A percentile compares a stretch with the other conserved stretches of the same genome.
Conservation (phyloP, 2,888 invertebrate genomes). For the Agrochola lota region DNA sequence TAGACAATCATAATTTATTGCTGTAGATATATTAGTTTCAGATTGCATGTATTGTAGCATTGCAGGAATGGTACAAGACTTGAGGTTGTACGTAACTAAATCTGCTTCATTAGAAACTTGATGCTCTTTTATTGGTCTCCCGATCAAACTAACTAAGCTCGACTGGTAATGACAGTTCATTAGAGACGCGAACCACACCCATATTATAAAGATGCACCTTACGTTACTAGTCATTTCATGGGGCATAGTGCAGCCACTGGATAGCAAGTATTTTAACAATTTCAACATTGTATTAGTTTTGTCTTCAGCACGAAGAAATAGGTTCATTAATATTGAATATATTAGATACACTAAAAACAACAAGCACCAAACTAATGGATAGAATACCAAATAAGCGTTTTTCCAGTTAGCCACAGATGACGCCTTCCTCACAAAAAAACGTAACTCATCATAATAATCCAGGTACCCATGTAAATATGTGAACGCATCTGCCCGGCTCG, state of each 20-base stretch:
- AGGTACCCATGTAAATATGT: conserved; percentile 52
- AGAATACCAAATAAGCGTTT: conserved; percentile 63
- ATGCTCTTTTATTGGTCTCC: conserved; percentile 57
- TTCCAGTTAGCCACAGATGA: conserved; percentile 53
- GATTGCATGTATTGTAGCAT: not conserved
- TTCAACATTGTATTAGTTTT: conserved; percentile 47
- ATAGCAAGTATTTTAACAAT: conserved; percentile 42
- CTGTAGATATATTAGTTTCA: conserved; percentile 58
- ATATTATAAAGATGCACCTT: conserved; percentile 67
- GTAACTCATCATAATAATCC: conserved; percentile 53
- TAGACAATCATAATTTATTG: conserved; percentile 35
- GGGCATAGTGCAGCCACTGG: conserved; percentile 37
- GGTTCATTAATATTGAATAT: conserved; percentile 41
- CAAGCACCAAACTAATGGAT: conserved; percentile 46
- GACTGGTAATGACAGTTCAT: conserved; percentile 68
- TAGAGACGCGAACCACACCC: conserved; percentile 76
- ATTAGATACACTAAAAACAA: conserved; percentile 33
- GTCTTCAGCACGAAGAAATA: conserved; percentile 42
- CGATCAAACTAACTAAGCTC: conserved; percentile 67
- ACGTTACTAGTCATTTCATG: conserved; percentile 13
- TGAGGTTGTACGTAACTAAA: conserved; percentile 30
- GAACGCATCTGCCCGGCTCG: conserved; percentile 36
- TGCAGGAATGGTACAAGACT: conserved; percentile 23
- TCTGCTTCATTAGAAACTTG: conserved; percentile 62
- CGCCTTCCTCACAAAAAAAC: conserved; percentile 48